A percentile compares a stretch with the other conserved stretches of the same genome.
Conservation (phyloP, 2,797 vertebrate species). For the Malurus splendens region DNA sequence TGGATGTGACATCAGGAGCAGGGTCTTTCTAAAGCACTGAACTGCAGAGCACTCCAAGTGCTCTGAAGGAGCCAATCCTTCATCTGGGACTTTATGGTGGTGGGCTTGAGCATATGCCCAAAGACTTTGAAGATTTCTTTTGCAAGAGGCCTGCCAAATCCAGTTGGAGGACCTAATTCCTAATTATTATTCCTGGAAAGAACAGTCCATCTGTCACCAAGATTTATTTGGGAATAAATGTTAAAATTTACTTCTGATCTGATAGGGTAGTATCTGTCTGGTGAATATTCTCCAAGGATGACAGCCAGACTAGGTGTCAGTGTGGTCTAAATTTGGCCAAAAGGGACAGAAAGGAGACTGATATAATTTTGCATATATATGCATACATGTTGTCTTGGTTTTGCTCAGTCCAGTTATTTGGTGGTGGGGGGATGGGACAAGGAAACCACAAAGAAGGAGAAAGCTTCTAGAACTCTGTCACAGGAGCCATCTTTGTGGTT, state of each 20-base stretch:
- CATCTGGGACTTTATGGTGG: not conserved
- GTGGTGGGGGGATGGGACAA: no score
- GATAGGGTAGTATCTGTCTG: not conserved
- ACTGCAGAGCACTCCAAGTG: not conserved
- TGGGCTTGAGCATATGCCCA: not conserved
- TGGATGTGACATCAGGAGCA: not conserved
- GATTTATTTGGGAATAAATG: conserved; percentile 2
- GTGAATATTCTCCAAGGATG: not conserved
- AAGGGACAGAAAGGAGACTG: not conserved
- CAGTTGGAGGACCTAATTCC: not conserved
- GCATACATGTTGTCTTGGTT: no score
- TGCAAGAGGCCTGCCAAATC: not conserved
- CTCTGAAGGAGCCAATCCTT: not conserved
- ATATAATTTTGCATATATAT: not conserved
- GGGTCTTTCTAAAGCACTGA: not conserved
- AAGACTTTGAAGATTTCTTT: not conserved
- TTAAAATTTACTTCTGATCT: not conserved
- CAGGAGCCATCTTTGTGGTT: no score
- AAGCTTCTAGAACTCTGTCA: no score
- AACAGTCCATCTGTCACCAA: conserved; percentile 2
- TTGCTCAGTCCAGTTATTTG: no score
- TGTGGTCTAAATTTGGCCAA: not conserved
- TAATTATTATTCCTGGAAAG: conserved; percentile 2
- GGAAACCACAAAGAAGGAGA: no score
- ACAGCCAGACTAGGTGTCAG: not conserved